Evolutionary conservation across 2,888 invertebrate genomes (phyloP), one percentile per base, ranked within the genome.

Genomic region (Drosophila macrothrix): DNA sequence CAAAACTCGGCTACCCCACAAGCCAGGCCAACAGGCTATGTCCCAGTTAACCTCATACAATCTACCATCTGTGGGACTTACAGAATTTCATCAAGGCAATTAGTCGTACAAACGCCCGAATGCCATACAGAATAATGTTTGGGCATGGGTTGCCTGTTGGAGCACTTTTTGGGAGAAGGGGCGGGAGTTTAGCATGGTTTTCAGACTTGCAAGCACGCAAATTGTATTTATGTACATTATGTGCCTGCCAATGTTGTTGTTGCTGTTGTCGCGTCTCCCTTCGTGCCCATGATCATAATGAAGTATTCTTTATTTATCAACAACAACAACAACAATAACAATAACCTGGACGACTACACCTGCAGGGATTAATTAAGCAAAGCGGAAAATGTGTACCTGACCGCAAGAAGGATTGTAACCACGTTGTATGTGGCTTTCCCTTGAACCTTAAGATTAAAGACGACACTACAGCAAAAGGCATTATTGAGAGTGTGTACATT

Each of bases 51-150:
- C 41, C 5, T 35, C 31, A 5, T 41, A 16, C 9, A n/a, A 14
- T 33, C 31, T 33, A 2, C 7, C 39, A 19, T 22, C 28, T n/a
- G 52, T 16, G 37, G 60, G 49, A 52, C 78, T 76, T 77, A 73
- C 70, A 75, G 73, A 89, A 79, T 89, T 88, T 90, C 87, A 89
- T 89, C 85, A 90, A 78, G 71, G 62, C 90, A 89, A 90, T 89
- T 88, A 87, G 82, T 82, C 69, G 83, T 67, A 62, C 58, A 73
- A 83, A 68, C 60, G 72, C 60, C 69, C 66, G 62, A 84, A 73
- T 72, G 74, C 65, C 69, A 68, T 62, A 53, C n/a, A 29, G 37
- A 65, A 64, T 25, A 46, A 46, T 22, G 22, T 46, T 16, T 46
- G 46, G 52, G 19, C 31, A 75, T 69, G 65, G 37, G 31, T 63